Conservation (phyloP, 2,888 invertebrate species). For the Drosophila borealis region DNA sequence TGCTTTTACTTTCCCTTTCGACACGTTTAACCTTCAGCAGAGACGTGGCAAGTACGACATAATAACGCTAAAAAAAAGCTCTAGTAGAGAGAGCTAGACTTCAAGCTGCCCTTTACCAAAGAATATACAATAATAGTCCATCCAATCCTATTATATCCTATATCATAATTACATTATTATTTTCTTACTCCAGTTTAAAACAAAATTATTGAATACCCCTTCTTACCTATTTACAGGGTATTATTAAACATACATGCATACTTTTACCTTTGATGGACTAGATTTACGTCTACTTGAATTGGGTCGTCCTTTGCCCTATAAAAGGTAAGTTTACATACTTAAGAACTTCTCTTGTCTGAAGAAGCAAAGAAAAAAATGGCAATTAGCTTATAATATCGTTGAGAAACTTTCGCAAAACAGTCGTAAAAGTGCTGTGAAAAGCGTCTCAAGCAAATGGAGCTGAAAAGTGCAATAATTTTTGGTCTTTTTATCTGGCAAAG, state of each 20-base stretch:
- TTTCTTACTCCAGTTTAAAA: no score
- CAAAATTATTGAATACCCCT: background rate
- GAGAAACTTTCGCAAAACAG: constrained; percentile 51
- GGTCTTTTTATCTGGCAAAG: constrained; percentile 46
- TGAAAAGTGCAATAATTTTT: constrained; percentile 58
- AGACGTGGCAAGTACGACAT: constrained; percentile 40
- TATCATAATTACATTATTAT: no score
- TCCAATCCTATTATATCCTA: constrained; percentile 4
- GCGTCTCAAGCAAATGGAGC: constrained; percentile 38
- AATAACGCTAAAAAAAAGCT: background rate
- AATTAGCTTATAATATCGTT: constrained; percentile 42
- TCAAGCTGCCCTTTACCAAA: background rate
- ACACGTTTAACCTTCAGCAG: constrained; percentile 55
- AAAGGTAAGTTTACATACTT: constrained; percentile 30
- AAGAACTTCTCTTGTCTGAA: constrained; percentile 11
- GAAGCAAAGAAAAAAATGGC: constrained; percentile 20
- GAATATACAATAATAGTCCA: background rate
- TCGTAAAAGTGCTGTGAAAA: constrained; percentile 28
- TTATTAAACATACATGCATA: no score
- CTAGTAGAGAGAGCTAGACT: background rate
- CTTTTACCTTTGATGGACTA: constrained; percentile 5
- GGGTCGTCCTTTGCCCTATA: constrained; percentile 27
- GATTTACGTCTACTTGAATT: constrained; percentile 7
- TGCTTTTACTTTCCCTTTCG: constrained; percentile 7
- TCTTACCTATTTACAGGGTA: background rate